phyloP scores from a whole-genome alignment of 1,140 invertebrate species.

The Idris sp. region DNA sequence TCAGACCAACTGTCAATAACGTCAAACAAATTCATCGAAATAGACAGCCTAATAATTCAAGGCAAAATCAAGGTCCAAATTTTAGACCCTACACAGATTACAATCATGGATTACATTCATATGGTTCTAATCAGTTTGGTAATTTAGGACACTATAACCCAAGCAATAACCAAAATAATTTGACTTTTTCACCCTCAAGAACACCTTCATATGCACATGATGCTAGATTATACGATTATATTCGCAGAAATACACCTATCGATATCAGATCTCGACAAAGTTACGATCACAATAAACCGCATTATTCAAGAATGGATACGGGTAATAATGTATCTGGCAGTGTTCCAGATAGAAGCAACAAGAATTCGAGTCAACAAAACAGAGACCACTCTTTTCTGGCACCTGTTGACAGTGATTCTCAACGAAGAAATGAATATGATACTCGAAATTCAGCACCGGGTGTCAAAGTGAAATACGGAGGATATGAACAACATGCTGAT shows the following conservation, averaged over 20 bases:
- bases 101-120: no score
- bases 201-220: no score
- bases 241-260: constrained; percentile 39
- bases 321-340: constrained; percentile 15
- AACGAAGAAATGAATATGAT: constrained; percentile 7
- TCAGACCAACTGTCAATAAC: background rate
- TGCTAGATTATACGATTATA: constrained; percentile 30
- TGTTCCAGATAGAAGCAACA: constrained; percentile 36
- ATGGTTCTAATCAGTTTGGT: background rate
- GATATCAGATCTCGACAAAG: constrained; percentile 30
- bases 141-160: background rate
- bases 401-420: constrained; percentile 45
- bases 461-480: constrained; percentile 11
- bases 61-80: background rate
- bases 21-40: background rate
- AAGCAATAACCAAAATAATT: background rate
- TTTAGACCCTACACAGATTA: constrained; percentile 10
- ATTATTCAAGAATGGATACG: constrained; percentile 14
- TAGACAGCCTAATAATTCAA: background rate
- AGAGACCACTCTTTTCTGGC: constrained; percentile 19
- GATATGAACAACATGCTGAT: background rate
- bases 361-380: constrained; percentile 24
- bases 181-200: background rate
- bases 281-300: constrained; percentile 13
- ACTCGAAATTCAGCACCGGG: constrained; percentile 10